phyloP scores from a whole-genome alignment of 2,888 invertebrate species.

The Erebia ligea region DNA sequence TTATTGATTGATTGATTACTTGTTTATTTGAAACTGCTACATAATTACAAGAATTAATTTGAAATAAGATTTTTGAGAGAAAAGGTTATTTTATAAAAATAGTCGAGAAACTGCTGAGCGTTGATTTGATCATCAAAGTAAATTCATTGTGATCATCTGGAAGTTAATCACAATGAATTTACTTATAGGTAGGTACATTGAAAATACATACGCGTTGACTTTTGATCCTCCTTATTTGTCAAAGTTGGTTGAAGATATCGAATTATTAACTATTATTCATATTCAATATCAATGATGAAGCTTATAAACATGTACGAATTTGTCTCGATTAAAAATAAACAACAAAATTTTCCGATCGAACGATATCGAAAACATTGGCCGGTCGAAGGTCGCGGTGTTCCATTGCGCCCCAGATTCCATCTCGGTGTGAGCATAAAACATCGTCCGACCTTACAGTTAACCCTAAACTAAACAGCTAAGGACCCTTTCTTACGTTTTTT shows the following conservation, averaged over 20 bases:
- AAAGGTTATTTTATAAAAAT: too few species aligned
- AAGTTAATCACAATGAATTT: background rate
- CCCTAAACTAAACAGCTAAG: slow-evolving; percentile 60
- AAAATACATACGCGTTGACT: background rate
- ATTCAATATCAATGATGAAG: slow-evolving; percentile 5
- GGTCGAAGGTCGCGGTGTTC: slow-evolving; percentile 45
- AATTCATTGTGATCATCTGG: too few species aligned
- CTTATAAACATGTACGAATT: slow-evolving; percentile 14
- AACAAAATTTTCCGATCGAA: slow-evolving; percentile 22
- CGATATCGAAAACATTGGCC: slow-evolving; percentile 31
- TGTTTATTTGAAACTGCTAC: too few species aligned
- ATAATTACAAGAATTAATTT: too few species aligned
- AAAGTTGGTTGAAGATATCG: background rate
- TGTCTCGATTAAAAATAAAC: slow-evolving; percentile 21
- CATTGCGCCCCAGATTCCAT: slow-evolving; percentile 46
- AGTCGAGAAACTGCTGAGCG: background rate
- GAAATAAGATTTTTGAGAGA: too few species aligned
- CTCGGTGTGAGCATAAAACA: slow-evolving; percentile 50
- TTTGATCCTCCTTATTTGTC: background rate
- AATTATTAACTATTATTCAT: background rate
- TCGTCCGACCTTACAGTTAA: slow-evolving; percentile 70
- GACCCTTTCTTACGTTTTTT: slow-evolving; percentile 77
- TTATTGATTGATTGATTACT: too few species aligned
- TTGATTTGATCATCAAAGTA: too few species aligned
- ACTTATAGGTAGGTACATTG: background rate